Evolutionary conservation across 2,797 vertebrate genomes (phyloP), one percentile per base, ranked within the genome.

Genomic region (Atherinosoma microstoma): DNA sequence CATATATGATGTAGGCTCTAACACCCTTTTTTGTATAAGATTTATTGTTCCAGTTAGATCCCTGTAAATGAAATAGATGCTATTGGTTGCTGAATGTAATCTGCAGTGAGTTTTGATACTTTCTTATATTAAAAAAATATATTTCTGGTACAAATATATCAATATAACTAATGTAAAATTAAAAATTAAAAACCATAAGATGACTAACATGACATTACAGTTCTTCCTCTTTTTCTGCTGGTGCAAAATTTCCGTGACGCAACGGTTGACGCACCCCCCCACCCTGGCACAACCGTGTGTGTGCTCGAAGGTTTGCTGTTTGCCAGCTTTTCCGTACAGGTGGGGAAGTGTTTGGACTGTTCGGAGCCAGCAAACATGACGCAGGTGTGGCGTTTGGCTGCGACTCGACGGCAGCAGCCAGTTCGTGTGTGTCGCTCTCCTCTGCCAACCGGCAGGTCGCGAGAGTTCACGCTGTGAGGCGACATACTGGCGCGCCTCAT

Each of bases 401-500:
- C 0, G 47, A 38, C 79, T 61, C 0, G 11, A 34, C 27, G 78
- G 56, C 76, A 35, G 76, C 61, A 42, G 75, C 70, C 78, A 27
- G 72, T 56, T 34, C n/a, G 30, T 18, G 29, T 75, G 73, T 47
- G 15, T 29, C 2, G 42, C 57, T 30, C 16, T 12, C 27, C 63
- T 18, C 22, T 83, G 83, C 83, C 76, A 80, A 78, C 79, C 85
- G 62, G 72, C 84, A 22, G 87, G 84, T 58, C 79, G 61, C 27
- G 0, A 70, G 75, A 59, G 86, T 88, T 84, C 81, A 88, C 76
- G 67, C 83, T 27, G 82, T 34, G 84, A 77, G 82, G 83, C 60
- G 75, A 87, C 86, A 86, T 73, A 71, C 86, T 89, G 87, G 51
- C 61, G 73, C 80, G 75, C 86, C 15, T 61, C 81, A 36, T 86